Evolutionary conservation across 2,797 vertebrate species (phyloP), one percentile per base, ranked within the genome.

Genomic region (Lutjanus campechanus): DNA sequence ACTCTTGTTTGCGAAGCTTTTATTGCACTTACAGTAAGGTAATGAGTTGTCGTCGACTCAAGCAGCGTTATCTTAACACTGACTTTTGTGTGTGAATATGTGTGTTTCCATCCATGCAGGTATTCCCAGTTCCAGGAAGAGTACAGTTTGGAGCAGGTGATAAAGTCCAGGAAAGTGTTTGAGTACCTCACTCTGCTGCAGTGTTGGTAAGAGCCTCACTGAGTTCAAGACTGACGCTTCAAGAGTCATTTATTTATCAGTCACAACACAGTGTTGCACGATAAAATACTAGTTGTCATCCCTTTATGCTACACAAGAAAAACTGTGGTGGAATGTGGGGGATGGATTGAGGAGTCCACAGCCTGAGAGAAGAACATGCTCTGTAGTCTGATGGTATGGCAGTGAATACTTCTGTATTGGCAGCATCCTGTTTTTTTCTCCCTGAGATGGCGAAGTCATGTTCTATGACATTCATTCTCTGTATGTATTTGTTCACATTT

Each of bases 161-260:
- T 95, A 55, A 90, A 94, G 11, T 99, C 98, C 59, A 95, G 93
- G 86, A 95, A 96, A 86, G 58, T 99, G 82, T 97, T 95, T 92
- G 97, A 97, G 56, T 98, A 50, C 91, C 94, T 99, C 47, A 99
- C 98, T 43, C 7, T 99, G n/a, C 93, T 99, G 76, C 98, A 99
- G 86, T 99, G 98, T 89, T 99, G 98, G 98, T 99, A 95, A 96
- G 97, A 88, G 85, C 36, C 29, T 46, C 62, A 12, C 15, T 55
- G 5, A 59, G 11, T 17, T 59, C 22, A 58, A 53, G 25, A 25
- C 7, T 29, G 25, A 59, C 15, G 22, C 22, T 36, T 19, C 17
- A 17, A 19, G 13, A 7, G 36, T 36, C 25, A 29, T 36, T 13
- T 40, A 19, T n/a, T 29, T 43, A 11, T 60, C 36, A 41, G 19